Base-by-base conservation (phyloP, 2,113 vertebrate genomes). In the Tauraco erythrolophus region DNA sequence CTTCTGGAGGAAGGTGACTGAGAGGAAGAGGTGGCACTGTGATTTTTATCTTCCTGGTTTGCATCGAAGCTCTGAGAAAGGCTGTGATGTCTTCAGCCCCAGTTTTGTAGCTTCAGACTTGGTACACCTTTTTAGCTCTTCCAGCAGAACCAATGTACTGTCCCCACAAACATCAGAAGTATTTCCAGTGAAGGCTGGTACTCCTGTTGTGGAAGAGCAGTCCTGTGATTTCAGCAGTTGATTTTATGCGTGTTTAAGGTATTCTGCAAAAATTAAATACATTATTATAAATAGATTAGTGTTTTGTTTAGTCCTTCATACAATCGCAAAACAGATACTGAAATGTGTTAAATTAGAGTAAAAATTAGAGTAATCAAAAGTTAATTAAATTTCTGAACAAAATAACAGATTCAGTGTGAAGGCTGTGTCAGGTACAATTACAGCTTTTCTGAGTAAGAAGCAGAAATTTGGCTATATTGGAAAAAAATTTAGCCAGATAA, bases 221-320 rank as follows among this genome's bases (percentile, higher is more conserved):
- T 90, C 45, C n/a, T 60, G 61, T 84, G 37, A 69, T 85, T 72
- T 74, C 19, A 95, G 56, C 27, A 37, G 64, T 58, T 91, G 80
- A 90, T 92, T 94, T 75, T 75, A 77, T 85, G 74, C 9, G 3
- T 71, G 22, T 69, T 96, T 92, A 75, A 93, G 93, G 45, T 84
- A 92, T 4, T 8, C 18, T 69, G 66, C 45, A 70, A 80, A 85
- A 82, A 79, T 46, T 50, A 66, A 94, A 82, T 53, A 61, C 13
- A 23, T 4, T 16, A 51, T 78, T 93, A 76, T 79, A 93, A 89
- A 87, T 31, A 92, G 53, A 91, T 92, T 41, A 91, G 33, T 53
- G 24, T 71, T 92, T 92, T 95, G 50, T 92, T 90, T 95, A 93
- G 85, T 86, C 18, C 58, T 93, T 92, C 53, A 39, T 77, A 81